Percentiles rank a stretch among this genome's conserved stretches.
Evolutionary conservation across 2,113 vertebrate species (phyloP).

Genomic region (Suncus etruscus): DNA sequence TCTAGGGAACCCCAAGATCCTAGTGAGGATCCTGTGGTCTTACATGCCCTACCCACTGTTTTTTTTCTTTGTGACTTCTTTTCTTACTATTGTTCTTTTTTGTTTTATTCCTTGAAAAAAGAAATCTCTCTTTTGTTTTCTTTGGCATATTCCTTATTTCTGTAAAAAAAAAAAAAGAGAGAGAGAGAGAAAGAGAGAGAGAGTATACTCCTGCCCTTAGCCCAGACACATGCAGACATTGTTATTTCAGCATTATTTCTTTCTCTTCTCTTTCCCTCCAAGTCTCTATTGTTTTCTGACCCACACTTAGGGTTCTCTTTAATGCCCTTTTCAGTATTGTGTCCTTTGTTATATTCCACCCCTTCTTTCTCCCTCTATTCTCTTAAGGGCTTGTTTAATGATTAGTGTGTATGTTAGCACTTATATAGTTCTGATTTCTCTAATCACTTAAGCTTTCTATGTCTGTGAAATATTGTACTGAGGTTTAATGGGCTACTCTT

Average conservation of each 20-base stretch:
- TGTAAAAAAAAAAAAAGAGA: no score
- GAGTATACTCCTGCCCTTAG: neutral
- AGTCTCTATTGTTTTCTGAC: neutral
- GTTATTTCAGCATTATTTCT: neutral
- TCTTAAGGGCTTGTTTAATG: constrained; percentile 33
- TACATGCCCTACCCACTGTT: fast-evolving
- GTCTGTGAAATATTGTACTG: constrained; percentile 15
- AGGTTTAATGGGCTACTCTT: constrained; percentile 24
- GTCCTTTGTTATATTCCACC: constrained; percentile 31
- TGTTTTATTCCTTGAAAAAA: neutral
- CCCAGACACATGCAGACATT: neutral
- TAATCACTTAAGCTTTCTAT: constrained; percentile 47
- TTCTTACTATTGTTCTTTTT: neutral
- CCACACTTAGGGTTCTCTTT: neutral
- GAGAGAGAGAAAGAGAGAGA: no score
- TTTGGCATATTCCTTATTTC: neutral
- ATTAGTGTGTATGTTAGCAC: constrained; percentile 4
- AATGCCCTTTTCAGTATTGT: neutral
- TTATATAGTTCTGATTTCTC: constrained; percentile 53
- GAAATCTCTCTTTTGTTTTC: neutral
- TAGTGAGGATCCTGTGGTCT: neutral
- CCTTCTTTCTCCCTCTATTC: neutral
- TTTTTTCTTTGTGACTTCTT: neutral
- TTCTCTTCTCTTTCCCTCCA: neutral
- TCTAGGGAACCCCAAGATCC: neutral